Evolutionary conservation across 2,888 invertebrate species (phyloP).

Genomic region (Hypolimnas misippus): DNA sequence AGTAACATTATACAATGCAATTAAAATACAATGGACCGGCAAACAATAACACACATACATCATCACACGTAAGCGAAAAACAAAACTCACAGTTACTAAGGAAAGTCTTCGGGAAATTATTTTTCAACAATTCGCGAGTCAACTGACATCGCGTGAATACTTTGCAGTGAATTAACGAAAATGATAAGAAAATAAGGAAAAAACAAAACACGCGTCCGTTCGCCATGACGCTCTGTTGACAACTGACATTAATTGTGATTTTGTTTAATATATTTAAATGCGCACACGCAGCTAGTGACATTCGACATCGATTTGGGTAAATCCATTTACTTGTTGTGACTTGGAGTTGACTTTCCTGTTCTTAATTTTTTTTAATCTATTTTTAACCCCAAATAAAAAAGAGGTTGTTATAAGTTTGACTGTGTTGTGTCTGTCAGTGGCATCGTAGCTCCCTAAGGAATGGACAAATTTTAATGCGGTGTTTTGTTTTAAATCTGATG

Average conservation of each 20-base stretch:
- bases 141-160: slow-evolving; percentile 88
- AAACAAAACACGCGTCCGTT: slow-evolving; percentile 54
- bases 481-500: no score
- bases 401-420: no score
- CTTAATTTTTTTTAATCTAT: background rate
- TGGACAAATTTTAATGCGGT: no score
- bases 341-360: background rate
- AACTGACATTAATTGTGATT: slow-evolving; percentile 54
- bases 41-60: slow-evolving; percentile 26
- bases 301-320: slow-evolving; percentile 41
- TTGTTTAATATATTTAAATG: slow-evolving; percentile 46
- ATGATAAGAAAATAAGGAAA: slow-evolving; percentile 53
- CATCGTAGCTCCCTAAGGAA: no score
- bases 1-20: slow-evolving; percentile 31
- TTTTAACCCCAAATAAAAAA: no score
- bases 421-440: no score
- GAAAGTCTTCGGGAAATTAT: slow-evolving; percentile 86
- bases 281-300: slow-evolving; percentile 59
- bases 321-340: slow-evolving; percentile 20
- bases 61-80: slow-evolving; percentile 24
- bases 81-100: slow-evolving; percentile 88
- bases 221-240: slow-evolving; percentile 56
- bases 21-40: slow-evolving; percentile 34
- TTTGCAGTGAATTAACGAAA: slow-evolving; percentile 69
- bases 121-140: slow-evolving; percentile 86